Evolutionary conservation across 2,888 invertebrate species (phyloP).

Genomic region (Coleophora deauratella): DNA sequence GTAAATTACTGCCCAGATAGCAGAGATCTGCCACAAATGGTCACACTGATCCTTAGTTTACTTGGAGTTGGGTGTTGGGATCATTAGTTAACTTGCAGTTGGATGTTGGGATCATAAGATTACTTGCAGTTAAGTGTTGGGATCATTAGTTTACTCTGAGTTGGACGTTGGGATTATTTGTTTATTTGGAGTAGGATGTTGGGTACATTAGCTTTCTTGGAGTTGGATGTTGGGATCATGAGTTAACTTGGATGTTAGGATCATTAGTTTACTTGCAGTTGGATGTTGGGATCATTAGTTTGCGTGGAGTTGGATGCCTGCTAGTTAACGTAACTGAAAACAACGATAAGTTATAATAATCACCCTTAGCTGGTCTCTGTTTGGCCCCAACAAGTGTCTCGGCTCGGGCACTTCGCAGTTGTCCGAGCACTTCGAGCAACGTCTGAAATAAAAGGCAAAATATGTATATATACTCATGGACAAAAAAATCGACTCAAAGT

Average conservation of each 20-base stretch:
- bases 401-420: slow-evolving; percentile 41
- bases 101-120: neutral
- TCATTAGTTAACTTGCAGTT: neutral
- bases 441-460: slow-evolving; percentile 23
- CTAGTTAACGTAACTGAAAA: too few relatives aligned
- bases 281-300: neutral
- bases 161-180: neutral
- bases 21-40: too few relatives aligned
- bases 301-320: neutral
- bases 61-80: neutral
- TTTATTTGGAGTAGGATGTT: neutral
- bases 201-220: neutral
- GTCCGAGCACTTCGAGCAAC: slow-evolving; percentile 50
- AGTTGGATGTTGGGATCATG: neutral
- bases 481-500: too few relatives aligned
- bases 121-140: neutral
- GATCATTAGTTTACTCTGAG: neutral
- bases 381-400: slow-evolving; percentile 77
- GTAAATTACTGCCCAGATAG: too few relatives aligned
- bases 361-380: slow-evolving; percentile 79
- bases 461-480: neutral
- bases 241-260: too few relatives aligned
- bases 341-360: too few relatives aligned
- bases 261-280: neutral
- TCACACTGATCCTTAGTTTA: neutral